Evolutionary conservation across 1,140 invertebrate genomes (phyloP), one percentile per base, ranked within the genome.

Genomic region (Hermetia illucens): DNA sequence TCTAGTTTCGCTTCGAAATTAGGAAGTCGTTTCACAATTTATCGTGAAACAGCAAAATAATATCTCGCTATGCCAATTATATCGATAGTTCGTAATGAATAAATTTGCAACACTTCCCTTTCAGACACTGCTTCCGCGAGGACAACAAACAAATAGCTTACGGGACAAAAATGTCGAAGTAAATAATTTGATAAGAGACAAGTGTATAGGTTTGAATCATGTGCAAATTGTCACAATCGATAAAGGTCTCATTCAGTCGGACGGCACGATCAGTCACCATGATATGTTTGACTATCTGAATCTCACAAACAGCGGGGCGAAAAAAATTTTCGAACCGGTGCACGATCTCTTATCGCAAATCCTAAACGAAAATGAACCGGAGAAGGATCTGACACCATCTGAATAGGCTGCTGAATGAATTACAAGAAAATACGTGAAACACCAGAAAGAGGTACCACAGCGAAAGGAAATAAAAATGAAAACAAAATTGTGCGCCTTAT

Each of bases 211-310:
- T 5, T 60, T 81, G 31, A 53, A 65, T 25, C 66, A 63, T 36
- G 71, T 77, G 16, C 80, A 82, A 62, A 66, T 80, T 37, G 71
- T 85, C 29, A 61, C 64, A 41, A 79, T 83, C 45, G 81, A 84
- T 51, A 76, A 82, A 49, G 77, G 77, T 18, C 71, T 85, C 46
- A 70, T 89, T 24, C 74, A 81, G 50, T 66, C 68, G 27, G 81
- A 87, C 62, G 83, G 80, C 6, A 74, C 71, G 17, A 87, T 92
- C 38, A 82, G 77, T 54, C 80, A 85, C 53, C 76, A 77, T 51
- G 87, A 91, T 55, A 85, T 92, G 81, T 59, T 59, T 52, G 89
- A 93, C 61, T 92, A 88, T 62, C 68, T 90, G 20, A 80, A 89
- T 53, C 69, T 88, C 21, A 88, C 83, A 3, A 78, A 81, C 61